phyloP scores from a whole-genome alignment of 2,888 invertebrate genomes.

The Thelaira solivaga region DNA sequence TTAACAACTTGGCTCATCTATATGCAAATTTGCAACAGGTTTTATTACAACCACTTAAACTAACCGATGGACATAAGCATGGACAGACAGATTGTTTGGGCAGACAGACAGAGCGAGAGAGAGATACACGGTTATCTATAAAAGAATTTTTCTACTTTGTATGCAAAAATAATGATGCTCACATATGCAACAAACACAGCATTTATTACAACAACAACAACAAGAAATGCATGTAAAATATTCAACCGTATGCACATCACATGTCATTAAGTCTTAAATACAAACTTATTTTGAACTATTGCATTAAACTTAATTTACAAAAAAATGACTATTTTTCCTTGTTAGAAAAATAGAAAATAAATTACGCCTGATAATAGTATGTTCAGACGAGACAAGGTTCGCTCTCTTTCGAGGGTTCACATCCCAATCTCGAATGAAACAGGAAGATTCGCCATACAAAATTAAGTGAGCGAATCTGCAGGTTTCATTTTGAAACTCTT shows the following conservation, averaged over 20 bases:
- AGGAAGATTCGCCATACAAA: too few species aligned
- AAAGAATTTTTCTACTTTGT: slow-evolving; percentile 38
- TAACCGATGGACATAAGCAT: not conserved
- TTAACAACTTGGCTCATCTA: slow-evolving; percentile 55
- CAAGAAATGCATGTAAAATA: slow-evolving; percentile 15
- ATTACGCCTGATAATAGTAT: too few species aligned
- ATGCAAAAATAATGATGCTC: slow-evolving; percentile 23
- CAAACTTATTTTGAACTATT: slow-evolving; percentile 48
- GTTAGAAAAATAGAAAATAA: too few species aligned
- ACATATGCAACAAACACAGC: not conserved
- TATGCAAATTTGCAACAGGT: slow-evolving; percentile 60
- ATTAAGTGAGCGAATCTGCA: too few species aligned
- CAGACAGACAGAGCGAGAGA: not conserved
- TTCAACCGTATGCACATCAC: slow-evolving; percentile 43
- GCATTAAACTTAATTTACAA: not conserved
- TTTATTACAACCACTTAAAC: slow-evolving; percentile 37
- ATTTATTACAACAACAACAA: not conserved
- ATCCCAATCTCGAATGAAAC: too few species aligned
- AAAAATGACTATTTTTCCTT: not conserved
- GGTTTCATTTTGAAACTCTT: too few species aligned
- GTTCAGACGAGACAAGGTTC: too few species aligned
- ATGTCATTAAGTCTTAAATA: slow-evolving; percentile 55
- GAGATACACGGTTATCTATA: slow-evolving; percentile 7
- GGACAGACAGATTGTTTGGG: not conserved
- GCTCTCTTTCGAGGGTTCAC: too few species aligned